Conservation (phyloP, 2,113 vertebrate species). For the Tyto alba region DNA sequence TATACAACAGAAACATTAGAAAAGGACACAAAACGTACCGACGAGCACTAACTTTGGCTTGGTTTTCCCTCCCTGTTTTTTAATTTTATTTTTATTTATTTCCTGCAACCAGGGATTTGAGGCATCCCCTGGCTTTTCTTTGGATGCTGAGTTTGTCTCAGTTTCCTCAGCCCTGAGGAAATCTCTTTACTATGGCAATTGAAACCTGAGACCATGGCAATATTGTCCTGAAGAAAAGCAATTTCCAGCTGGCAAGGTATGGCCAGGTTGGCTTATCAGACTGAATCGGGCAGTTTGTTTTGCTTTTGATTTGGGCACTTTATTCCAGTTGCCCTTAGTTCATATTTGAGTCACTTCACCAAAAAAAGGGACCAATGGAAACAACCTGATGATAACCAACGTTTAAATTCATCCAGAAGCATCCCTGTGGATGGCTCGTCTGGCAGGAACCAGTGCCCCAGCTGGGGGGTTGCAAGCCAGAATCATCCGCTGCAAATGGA, state of each 20-base stretch:
- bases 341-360: rapidly evolving
- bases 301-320: background rate
- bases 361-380: rapidly evolving
- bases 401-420: background rate
- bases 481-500: rapidly evolving
- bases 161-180: background rate
- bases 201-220: background rate
- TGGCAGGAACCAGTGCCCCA: background rate
- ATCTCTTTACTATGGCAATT: background rate
- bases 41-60: conserved; percentile 31
- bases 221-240: background rate
- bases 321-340: rapidly evolving
- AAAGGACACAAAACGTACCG: background rate
- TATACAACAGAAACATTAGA: background rate
- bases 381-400: rapidly evolving
- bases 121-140: background rate
- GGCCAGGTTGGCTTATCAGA: background rate
- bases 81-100: background rate
- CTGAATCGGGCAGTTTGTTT: rapidly evolving
- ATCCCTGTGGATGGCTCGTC: background rate
- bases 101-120: background rate
- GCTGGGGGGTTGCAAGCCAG: rapidly evolving
- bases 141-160: background rate
- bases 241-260: background rate
- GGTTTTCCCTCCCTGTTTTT: background rate